phyloP scores from a whole-genome alignment of 2,888 invertebrate genomes.

The Drosophila putrida region DNA sequence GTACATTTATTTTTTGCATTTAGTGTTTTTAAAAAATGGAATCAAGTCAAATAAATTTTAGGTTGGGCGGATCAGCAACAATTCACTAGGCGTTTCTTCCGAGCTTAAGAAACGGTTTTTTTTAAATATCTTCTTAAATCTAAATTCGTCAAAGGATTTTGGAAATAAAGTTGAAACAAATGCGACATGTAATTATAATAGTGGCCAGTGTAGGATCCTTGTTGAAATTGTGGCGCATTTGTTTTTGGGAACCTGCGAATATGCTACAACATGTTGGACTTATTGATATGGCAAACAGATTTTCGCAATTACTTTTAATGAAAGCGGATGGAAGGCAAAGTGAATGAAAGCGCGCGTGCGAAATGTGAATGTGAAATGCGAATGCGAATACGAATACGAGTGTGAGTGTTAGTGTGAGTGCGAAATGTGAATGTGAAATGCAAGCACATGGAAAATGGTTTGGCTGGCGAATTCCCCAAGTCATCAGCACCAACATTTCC shows the following conservation, averaged over 20 bases:
- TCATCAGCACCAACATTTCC: conserved; percentile 34
- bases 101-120: too few species aligned
- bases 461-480: conserved; percentile 27
- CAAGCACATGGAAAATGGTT: conserved; percentile 31
- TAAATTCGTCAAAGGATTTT: too few species aligned
- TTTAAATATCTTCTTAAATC: too few species aligned
- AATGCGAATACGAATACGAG: conserved; percentile 26
- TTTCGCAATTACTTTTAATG: conserved; percentile 72
- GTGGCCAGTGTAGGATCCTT: too few species aligned
- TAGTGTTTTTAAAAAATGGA: too few species aligned
- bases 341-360: conserved; percentile 48
- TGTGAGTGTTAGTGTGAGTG: conserved; percentile 10
- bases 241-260: conserved; percentile 4
- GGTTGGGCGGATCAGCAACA: too few species aligned
- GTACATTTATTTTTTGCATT: too few species aligned
- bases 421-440: conserved; percentile 32
- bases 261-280: conserved; percentile 24
- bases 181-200: too few species aligned
- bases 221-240: not conserved
- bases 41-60: too few species aligned
- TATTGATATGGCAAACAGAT: conserved; percentile 68
- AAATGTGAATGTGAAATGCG: conserved; percentile 32
- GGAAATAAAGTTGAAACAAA: too few species aligned
- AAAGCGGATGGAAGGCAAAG: conserved; percentile 47
- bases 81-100: too few species aligned